Base-by-base conservation (phyloP, 2,888 invertebrate species). In the Hemistola chrysoprasaria region DNA sequence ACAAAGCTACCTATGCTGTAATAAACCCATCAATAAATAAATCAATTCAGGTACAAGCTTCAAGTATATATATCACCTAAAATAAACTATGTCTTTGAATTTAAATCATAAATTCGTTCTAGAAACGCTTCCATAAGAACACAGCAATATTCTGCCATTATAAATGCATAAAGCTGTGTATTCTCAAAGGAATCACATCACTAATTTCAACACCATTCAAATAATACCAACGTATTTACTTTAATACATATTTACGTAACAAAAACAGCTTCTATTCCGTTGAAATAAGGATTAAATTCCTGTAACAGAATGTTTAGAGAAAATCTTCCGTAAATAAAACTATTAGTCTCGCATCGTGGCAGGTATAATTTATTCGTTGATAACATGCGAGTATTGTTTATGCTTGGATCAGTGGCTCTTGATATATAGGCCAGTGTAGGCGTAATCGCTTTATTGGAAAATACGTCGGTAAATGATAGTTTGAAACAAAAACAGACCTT, bases 261-360 rank as follows among this genome's bases (percentile, higher is more conserved):
- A 7, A 32, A 7, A 35, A 24, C 31, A 27, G 24, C n/a, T 8
- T 6, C 8, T 46, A 31, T 27, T 6, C 3, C 23, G 6, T 8
- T 5, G 37, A 1, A 6, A 8, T 10, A 40, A 26, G 40, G 51
- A 24, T 20, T 21, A 34, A 1, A 31, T 24, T 29, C 6, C 26
- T n/a, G 8, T 29, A 20, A 7, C 3, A 4, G 4, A 11, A 27
- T 22, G 27, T 29, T 32, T 8, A 16, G 9, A 11, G 56, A 51
- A 54, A 56, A 59, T 59, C 46, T 23, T 6, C n/a, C 8, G 61
- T 55, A 59, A 59, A 59, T 57, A 55, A 28, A 50, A 30, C 47
- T 36, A 59, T 57, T 47, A 57, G 26, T 53, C n/a, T n/a, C n/a
- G n/a, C n/a, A n/a, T n/a, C n/a, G n/a, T n/a, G n/a, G n/a, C n/a